Base-by-base conservation (phyloP, 30 jellyfish, hydroid and myxozoan species). In the Haliclystus octoradiatus region DNA sequence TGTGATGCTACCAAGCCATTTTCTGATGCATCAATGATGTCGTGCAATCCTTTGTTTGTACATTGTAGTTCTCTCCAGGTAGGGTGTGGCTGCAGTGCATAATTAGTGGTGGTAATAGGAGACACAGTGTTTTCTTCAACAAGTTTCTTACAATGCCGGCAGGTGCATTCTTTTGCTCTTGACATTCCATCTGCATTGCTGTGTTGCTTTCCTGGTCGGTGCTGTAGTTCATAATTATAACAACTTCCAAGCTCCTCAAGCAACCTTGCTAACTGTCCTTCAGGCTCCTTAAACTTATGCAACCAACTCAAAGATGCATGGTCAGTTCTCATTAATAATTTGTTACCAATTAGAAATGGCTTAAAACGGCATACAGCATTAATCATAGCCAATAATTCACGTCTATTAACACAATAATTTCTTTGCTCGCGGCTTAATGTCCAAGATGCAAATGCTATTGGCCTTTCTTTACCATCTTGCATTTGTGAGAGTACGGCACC, bases 161-260 rank as follows among this genome's bases (percentile, higher is more conserved):
- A 40, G 57, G 9, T 5, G 35, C 57, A 40, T 9, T 9, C 19
- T 19, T 40, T 9, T 5, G 57, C 19, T 40, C 79, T 52, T 3
- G 93, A 80, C 1, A 80, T 50, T 26, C 78, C 75, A 47, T 80
- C 88, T 2, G 93, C 81, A 80, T 62, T 71, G n/a, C 75, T 50
- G 50, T 80, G 76, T 25, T 22, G 62, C 15, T 31, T 33, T 2
- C 87, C 93, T 24, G 79, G 73, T n/a, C 88, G 51, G 31, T 79
- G 75, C 46, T 2, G 7, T 4, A 80, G 70, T 7, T 29, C 75
- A 52, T 65, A 72, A n/a, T 32, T 15, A 26, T 14, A 72, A 65
- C 69, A 75, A 24, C 72, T 81, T 14, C 19, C 57, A 5, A 80
- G 68, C 28, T 71, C 80, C 86, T 49, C 68, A 35, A 79, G 71